Base-by-base conservation (phyloP, 2,888 invertebrate species). In the Girardia tigrina region DNA sequence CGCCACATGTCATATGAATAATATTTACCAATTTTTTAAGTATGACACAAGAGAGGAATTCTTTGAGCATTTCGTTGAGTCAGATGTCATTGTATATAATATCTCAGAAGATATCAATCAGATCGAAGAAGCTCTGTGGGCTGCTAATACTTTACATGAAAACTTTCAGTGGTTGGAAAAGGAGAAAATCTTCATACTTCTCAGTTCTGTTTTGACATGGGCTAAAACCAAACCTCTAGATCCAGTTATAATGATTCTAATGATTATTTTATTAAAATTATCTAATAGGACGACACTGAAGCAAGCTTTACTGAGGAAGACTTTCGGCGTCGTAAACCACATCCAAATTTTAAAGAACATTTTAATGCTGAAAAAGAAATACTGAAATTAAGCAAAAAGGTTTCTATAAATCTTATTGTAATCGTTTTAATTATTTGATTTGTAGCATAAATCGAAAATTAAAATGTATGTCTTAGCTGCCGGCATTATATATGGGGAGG, bases 171-270 rank as follows among this genome's bases (percentile, higher is more conserved):
- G 81, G 78, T 80, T 84, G 70, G 83, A 83, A 69, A 82, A 82
- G 74, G 80, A 81, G 12, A 84, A 83, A 79, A 83, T 86, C 78
- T 88, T 90, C 79, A 87, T 90, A 78, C 84, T 90, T 71, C 87
- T 90, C 80, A 90, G 90, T 0, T 88, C 88, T 0, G 86, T 89
- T 27, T 88, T 90, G 88, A 89, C 90, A 0, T 90, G 90, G 90
- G 89, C 88, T 0, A 84, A 85, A 76, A 89, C 89, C 28, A 89
- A 88, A 82, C 88, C 89, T 0, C 82, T 88, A 77, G 88, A 89
- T 83, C 88, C 88, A 79, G 84, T 84, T 80, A n/a, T n/a, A n/a
- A n/a, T n/a, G n/a, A n/a, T n/a, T n/a, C n/a, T n/a, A n/a, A n/a
- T n/a, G n/a, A n/a, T n/a, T n/a, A n/a, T 82, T 80, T 12, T 27